These are phyloP conservation scores for Periophthalmus modestus DNA, from an alignment of 2,113 vertebrate genomes.

Conservation along the genomic window DNA sequence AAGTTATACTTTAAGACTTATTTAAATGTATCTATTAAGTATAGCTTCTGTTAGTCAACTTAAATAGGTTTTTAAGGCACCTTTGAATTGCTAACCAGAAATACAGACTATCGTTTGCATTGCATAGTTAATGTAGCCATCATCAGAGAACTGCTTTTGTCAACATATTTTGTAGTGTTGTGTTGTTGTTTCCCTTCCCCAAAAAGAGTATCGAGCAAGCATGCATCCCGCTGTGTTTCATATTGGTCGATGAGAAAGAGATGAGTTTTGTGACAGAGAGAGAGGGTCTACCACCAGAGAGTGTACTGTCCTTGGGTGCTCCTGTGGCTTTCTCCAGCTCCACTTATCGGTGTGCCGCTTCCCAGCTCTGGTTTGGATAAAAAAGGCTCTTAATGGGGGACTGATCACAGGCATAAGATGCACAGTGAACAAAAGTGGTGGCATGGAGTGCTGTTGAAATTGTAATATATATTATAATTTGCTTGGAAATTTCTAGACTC, in stretches of 20 bases:
- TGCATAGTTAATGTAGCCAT: background rate
- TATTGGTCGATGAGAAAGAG: background rate
- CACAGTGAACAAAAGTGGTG: background rate
- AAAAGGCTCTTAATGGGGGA: background rate
- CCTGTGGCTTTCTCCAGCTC: background rate
- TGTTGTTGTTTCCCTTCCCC: background rate
- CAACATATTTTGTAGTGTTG: background rate
- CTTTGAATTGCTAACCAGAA: background rate
- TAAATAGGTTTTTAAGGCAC: background rate
- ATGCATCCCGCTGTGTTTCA: background rate
- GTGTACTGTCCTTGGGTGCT: background rate
- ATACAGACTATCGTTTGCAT: background rate
- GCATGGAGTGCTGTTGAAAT: background rate
- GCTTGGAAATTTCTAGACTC: background rate
- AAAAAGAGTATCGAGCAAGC: background rate
- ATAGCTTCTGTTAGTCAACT: background rate
- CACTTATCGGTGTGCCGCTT: background rate
- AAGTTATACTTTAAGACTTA: background rate
- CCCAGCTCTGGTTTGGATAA: background rate
- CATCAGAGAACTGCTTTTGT: background rate
- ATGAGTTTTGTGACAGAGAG: background rate
- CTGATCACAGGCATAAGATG: background rate
- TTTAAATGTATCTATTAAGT: background rate
- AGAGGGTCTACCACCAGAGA: background rate
- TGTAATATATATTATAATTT: background rate